Percentiles rank a stretch among this genome's conserved stretches.
Evolutionary conservation across 1,140 invertebrate species (phyloP).

Genomic region (Cydia splendana): DNA sequence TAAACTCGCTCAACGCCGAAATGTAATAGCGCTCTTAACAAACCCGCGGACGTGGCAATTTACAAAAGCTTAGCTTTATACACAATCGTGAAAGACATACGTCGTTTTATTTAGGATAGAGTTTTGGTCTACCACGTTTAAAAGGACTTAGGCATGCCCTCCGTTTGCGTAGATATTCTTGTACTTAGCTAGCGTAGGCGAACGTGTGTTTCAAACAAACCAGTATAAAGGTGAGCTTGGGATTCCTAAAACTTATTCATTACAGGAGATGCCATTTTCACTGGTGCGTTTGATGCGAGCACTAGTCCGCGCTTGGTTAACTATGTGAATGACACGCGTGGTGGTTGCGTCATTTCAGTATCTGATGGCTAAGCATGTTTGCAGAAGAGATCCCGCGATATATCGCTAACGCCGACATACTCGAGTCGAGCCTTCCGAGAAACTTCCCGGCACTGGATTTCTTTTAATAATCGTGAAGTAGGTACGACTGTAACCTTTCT

Average conservation of each 20-base stretch:
- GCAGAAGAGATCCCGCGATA: constrained; percentile 24
- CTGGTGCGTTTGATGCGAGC: neutral
- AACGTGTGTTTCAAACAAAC: neutral
- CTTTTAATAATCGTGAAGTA: constrained; percentile 29
- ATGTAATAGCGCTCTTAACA: too few relatives aligned
- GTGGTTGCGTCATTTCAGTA: neutral
- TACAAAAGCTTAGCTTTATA: constrained; percentile 6
- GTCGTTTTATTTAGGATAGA: neutral
- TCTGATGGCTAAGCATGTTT: neutral
- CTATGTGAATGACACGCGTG: neutral
- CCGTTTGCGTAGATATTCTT: too few relatives aligned
- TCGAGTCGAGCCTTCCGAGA: constrained; percentile 28
- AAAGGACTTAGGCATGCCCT: too few relatives aligned
- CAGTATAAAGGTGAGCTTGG: neutral
- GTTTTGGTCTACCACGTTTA: neutral
- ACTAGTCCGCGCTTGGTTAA: neutral
- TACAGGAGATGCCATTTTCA: neutral
- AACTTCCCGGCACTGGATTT: constrained; percentile 25
- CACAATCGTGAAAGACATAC: neutral
- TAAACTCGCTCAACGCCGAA: too few relatives aligned
- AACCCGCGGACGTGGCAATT: neutral
- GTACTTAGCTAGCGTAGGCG: neutral
- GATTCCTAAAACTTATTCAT: neutral
- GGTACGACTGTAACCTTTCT: constrained; percentile 24
- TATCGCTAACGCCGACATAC: constrained; percentile 30